Conservation (phyloP, 2,797 vertebrate species). For the Octomys mimax region DNA sequence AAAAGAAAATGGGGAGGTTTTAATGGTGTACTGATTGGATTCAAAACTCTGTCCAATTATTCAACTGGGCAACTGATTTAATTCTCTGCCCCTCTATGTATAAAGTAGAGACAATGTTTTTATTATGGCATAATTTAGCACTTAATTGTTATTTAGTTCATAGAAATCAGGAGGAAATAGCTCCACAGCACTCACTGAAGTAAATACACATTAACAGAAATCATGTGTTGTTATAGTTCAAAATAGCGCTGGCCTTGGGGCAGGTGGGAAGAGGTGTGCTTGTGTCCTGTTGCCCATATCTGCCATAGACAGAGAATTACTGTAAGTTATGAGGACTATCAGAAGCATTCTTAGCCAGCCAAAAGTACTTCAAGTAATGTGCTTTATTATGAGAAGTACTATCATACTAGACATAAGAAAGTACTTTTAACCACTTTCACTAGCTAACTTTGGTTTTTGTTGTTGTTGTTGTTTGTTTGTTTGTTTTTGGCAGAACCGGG, state of each 20-base stretch:
- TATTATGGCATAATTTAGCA: background rate
- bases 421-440: background rate
- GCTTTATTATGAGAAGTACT: background rate
- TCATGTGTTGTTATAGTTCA: background rate
- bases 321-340: background rate
- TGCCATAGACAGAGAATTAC: background rate
- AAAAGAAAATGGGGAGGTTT: background rate
- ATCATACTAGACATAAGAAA: background rate
- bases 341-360: background rate
- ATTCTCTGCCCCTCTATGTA: background rate
- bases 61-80: background rate
- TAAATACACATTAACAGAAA: constrained; percentile 19
- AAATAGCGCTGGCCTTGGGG: background rate
- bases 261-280: background rate
- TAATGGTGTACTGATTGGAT: background rate
- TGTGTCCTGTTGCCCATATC: background rate
- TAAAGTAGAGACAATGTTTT: background rate
- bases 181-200: background rate
- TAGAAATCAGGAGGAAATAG: background rate
- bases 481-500: too few relatives aligned
- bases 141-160: background rate
- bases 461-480: too few relatives aligned
- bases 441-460: background rate
- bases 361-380: background rate
- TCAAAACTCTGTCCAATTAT: background rate